Percentiles rank a stretch among this genome's conserved stretches.
Conservation (phyloP, 2,797 vertebrate genomes). For the Rousettus madagascariensis region DNA sequence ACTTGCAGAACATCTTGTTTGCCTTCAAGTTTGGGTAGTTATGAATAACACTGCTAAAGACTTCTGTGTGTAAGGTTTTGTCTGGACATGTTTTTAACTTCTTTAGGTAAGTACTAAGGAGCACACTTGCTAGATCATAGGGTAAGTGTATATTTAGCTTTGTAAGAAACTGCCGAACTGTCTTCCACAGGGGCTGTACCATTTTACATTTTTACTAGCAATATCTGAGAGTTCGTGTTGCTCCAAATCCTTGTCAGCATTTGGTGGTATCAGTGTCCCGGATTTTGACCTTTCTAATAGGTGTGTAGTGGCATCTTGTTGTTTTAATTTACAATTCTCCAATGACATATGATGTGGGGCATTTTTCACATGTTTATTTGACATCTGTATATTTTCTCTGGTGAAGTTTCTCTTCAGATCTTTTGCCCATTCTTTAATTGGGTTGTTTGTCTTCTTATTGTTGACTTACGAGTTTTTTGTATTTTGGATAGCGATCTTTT, state of each 20-base stretch:
- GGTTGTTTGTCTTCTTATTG: background rate
- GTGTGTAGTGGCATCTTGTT: background rate
- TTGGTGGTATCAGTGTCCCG: background rate
- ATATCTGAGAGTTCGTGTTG: background rate
- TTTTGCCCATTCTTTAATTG: slow-evolving; percentile 1
- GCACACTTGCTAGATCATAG: background rate
- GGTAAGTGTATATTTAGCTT: background rate
- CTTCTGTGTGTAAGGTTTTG: background rate
- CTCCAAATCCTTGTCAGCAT: background rate
- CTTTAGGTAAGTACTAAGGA: background rate
- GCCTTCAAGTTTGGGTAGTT: background rate
- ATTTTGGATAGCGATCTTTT: background rate
- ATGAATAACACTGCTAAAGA: background rate
- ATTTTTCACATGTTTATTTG: background rate
- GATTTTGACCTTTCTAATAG: background rate
- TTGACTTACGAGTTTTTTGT: background rate
- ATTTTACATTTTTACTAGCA: background rate
- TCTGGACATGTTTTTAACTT: background rate
- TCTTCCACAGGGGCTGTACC: background rate
- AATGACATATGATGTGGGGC: background rate
- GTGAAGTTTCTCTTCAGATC: background rate
- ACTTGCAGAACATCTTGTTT: background rate
- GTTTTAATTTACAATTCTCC: background rate
- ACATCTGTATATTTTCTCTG: background rate
- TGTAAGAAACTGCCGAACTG: background rate